Evolutionary conservation across 2,113 vertebrate genomes (phyloP).

Genomic region (Isichthys henryi): DNA sequence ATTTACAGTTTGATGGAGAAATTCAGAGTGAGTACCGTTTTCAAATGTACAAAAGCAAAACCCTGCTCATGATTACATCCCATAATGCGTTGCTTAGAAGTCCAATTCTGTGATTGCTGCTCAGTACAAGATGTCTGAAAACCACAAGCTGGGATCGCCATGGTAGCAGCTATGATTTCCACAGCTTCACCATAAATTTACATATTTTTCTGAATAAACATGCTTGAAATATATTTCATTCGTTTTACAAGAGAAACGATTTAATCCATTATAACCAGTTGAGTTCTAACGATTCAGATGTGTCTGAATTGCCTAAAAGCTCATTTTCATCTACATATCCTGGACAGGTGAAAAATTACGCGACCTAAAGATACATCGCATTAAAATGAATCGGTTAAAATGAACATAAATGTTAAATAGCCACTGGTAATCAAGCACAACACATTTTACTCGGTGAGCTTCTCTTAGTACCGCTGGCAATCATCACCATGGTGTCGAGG

Average conservation of each 20-base stretch:
- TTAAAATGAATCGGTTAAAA: not conserved
- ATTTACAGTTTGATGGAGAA: not conserved
- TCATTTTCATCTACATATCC: not conserved
- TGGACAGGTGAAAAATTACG: not conserved
- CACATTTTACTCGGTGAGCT: not conserved
- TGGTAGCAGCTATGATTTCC: not conserved
- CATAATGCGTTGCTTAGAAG: not conserved
- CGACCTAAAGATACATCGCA: not conserved
- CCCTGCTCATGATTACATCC: not conserved
- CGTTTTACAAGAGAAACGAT: not conserved
- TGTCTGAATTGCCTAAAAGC: not conserved
- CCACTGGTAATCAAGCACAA: not conserved
- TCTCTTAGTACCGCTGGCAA: not conserved
- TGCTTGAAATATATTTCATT: not conserved
- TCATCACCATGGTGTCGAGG: not conserved
- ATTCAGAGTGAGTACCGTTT: not conserved
- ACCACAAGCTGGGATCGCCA: slow-evolving; percentile 1
- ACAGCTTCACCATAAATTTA: not conserved
- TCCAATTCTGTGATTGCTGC: not conserved
- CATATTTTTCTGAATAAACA: slow-evolving; percentile 3
- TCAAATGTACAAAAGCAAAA: not conserved
- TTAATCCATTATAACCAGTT: not conserved
- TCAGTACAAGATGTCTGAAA: not conserved
- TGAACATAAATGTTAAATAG: not conserved
- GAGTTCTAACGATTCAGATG: not conserved